Conservation (phyloP, 2,888 invertebrate species). For the Ennomos erosarius region DNA sequence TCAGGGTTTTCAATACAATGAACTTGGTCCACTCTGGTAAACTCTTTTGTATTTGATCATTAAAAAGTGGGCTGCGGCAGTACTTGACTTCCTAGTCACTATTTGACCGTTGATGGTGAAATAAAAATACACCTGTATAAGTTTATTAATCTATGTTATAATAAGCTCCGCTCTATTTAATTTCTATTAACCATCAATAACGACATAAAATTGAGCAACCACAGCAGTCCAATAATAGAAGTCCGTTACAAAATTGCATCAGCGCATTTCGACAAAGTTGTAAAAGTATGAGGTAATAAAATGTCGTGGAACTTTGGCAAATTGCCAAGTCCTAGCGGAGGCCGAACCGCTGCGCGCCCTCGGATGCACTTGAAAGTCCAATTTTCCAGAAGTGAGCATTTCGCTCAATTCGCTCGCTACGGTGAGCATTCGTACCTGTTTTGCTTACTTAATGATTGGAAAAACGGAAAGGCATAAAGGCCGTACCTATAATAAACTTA, state of each 20-base stretch:
- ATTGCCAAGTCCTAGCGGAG: conserved; percentile 48
- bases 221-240: conserved; percentile 12
- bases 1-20: too few species aligned
- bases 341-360: conserved; percentile 46
- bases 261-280: conserved; percentile 35
- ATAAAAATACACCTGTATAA: too few species aligned
- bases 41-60: too few species aligned
- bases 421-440: conserved; percentile 37
- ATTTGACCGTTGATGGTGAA: too few species aligned
- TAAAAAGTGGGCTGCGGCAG: too few species aligned
- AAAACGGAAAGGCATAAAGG: conserved; percentile 17
- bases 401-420: conserved; percentile 29
- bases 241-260: conserved; percentile 39
- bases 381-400: conserved; percentile 54
- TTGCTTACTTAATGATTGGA: conserved; percentile 24
- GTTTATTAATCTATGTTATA: too few species aligned
- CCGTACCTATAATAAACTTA: not conserved
- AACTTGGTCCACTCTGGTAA: too few species aligned
- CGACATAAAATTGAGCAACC: conserved; percentile 3
- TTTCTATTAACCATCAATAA: not conserved
- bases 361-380: conserved; percentile 48
- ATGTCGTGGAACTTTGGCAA: conserved; percentile 50
- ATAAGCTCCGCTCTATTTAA: too few species aligned
- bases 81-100: too few species aligned
- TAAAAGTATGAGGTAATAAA: conserved; percentile 28